Conservation (phyloP, 2,797 vertebrate genomes). For the Myotis vivesi region DNA sequence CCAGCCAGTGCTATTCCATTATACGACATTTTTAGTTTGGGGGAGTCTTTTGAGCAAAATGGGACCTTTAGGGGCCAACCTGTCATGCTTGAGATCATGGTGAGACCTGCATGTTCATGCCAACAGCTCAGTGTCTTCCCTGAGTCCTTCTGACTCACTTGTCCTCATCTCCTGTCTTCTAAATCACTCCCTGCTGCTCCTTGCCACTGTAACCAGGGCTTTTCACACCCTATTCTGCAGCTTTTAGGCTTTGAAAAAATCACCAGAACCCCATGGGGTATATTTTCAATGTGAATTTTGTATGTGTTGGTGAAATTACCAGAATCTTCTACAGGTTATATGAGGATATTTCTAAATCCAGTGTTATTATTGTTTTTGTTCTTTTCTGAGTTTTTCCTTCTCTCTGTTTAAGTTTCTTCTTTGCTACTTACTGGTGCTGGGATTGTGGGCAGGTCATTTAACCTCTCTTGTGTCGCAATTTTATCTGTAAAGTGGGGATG, state of each 20-base stretch:
- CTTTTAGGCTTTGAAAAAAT: not conserved
- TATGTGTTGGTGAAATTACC: not conserved
- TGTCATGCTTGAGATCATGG: not conserved
- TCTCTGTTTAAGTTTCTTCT: not conserved
- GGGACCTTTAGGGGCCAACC: not conserved
- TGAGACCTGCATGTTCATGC: not conserved
- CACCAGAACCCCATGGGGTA: not conserved
- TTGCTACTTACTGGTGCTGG: not conserved
- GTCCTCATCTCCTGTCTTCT: not conserved
- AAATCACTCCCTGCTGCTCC: not conserved
- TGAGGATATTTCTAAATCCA: constrained; percentile 7
- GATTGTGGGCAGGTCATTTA: not conserved
- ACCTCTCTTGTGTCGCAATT: not conserved
- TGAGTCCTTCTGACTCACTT: not conserved
- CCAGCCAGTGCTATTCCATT: constrained; percentile 43
- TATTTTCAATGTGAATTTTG: not conserved
- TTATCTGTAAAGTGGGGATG: not conserved
- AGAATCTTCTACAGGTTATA: not conserved
- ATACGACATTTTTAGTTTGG: not conserved
- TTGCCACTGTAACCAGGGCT: not conserved
- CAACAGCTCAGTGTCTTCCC: not conserved
- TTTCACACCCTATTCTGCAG: not conserved
- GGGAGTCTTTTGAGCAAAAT: not conserved
- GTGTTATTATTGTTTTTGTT: not conserved
- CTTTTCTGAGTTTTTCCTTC: constrained; percentile 1